Base-by-base conservation (phyloP, 1,140 invertebrate genomes). In the Bombus impatiens region DNA sequence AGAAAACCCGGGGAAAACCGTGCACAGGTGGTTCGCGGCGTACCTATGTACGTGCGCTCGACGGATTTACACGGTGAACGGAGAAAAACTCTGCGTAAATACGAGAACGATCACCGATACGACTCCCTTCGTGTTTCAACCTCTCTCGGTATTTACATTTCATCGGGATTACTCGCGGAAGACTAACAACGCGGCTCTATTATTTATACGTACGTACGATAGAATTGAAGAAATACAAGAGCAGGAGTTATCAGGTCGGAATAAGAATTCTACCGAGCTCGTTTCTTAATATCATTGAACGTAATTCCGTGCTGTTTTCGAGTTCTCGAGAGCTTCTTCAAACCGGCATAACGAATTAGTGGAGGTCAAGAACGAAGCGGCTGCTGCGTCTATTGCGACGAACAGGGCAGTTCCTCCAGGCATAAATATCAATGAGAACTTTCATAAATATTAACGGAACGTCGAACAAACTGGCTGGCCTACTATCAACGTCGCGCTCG, bases 401-500 rank as follows among this genome's bases (percentile, higher is more conserved):
- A 18, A 53, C 35, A 6, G 72, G 25, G 3, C 10, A 9, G 13
- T 57, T 42, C 42, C 32, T 37, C 18, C 42, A 44, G 47, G 40
- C 68, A 74, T 72, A 80, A 85, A 85, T 85, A 65, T 59, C 77
- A 62, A 85, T 40, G 83, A 79, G 32, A 70, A 25, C 1, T 84
- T 68, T 47, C 83, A 79, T 85, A 85, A 85, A 85, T 80, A 72
- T 80, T 85, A 85, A 85, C 83, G 83, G 44, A 80, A 74, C 68
- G 44, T 80, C 70, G 22, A 57, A 84, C 44, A 12, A 37, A 0
- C 15, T 25, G n/a, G 18, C 47, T 9, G 28, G 62, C 32, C 35
- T 25, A 47, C 75, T 53, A 32, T 42, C 59, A 53, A 13, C 74
- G 37, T 47, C 12, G 72, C 12, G 42, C 32, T 9, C 35, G 32